Conservation (phyloP, 2,797 vertebrate genomes). For the Diplodus sargus region DNA sequence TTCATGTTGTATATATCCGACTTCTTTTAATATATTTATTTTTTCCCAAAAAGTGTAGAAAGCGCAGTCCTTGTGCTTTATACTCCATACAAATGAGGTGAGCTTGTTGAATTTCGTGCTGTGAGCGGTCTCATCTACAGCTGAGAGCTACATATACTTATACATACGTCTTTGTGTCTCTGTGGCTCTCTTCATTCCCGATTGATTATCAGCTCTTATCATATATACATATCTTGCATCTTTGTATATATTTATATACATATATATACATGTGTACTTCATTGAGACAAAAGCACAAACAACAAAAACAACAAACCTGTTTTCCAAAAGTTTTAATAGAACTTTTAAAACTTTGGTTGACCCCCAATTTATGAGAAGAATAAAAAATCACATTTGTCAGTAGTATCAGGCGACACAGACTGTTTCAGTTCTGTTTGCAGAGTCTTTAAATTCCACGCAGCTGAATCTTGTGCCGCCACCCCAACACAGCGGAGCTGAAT, state of each 20-base stretch:
- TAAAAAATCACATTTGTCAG: neutral
- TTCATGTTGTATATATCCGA: neutral
- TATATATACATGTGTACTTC: too few relatives aligned
- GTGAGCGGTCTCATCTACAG: neutral
- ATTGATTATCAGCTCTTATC: too few relatives aligned
- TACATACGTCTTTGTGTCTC: too few relatives aligned
- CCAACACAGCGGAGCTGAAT: slow-evolving; percentile 42
- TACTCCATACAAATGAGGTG: neutral
- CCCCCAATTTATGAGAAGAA: neutral
- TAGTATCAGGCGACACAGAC: neutral
- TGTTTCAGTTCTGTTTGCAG: slow-evolving; percentile 48
- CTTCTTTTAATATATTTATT: neutral
- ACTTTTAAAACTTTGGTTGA: neutral
- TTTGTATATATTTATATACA: too few relatives aligned
- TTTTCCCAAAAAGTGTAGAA: neutral
- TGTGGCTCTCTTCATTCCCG: too few relatives aligned
- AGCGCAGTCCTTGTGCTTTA: neutral
- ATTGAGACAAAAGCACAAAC: neutral
- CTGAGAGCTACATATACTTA: neutral
- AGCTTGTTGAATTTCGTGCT: neutral
- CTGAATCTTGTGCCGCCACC: slow-evolving; percentile 40
- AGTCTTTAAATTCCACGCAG: slow-evolving; percentile 40
- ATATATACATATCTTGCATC: too few relatives aligned
- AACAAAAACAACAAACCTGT: neutral
- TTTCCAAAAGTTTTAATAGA: neutral